Base-by-base conservation (phyloP, 2,888 invertebrate species). In the Eurytoma adleriae region DNA sequence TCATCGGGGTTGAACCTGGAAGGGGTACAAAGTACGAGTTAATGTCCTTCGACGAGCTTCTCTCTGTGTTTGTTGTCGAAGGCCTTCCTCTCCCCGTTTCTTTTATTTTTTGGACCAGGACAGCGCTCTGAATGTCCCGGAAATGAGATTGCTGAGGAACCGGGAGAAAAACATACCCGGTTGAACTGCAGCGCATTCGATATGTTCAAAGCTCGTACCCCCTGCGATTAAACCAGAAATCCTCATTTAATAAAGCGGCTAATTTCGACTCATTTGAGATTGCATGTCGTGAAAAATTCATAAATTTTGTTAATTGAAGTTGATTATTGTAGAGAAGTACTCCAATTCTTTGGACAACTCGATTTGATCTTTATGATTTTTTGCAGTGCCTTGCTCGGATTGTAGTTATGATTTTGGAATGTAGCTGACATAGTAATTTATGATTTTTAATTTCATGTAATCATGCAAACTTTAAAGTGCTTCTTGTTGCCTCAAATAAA, bases 61-160 rank as follows among this genome's bases (percentile, higher is more conserved):
- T 82, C 82, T 82, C 84, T 82, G 83, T 83, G 86, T 86, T 88
- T 88, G 88, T 88, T 88, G 88, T 87, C 88, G 87, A 87, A 86
- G 86, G 85, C 86, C 85, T 85, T 73, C 40, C 40, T 79, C 74
- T 64, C 30, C 20, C 16, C 27, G 18, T 24, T 48, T 61, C 24
- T 2, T 40, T 40, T 40, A 24, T 24, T 40, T 40, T 40, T 4
- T 54, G 54, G 64, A 27, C n/a, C 40, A n/a, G 14, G 48, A 40
- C 7, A 5, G 62, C 50, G 13, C 27, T 24, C 83, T 84, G 84
- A 86, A 87, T 88, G 87, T 87, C 87, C 87, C 85, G 86, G 84
- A 88, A 88, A 88, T 87, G 88, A 88, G 89, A 85, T 86, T 88
- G 86, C 83, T 73, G 75, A 76, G 68, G 54, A 54, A 57, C 10